These are phyloP conservation scores for Lithophane semibrunnea DNA, from an alignment of 2,888 invertebrate species.

Conservation along the genomic window DNA sequence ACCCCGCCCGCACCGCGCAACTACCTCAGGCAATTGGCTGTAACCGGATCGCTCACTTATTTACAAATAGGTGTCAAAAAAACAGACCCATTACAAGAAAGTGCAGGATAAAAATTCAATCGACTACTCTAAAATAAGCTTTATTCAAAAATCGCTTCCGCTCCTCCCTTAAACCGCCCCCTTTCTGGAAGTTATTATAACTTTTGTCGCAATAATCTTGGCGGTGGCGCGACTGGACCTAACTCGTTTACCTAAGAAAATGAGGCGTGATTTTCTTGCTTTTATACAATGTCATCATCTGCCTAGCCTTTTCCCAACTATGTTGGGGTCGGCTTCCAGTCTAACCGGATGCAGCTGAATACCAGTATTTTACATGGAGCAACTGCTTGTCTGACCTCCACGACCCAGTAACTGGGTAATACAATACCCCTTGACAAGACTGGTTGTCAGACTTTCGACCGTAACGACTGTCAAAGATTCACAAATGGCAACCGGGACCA, in stretches of 20 bases:
- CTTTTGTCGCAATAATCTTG: constrained; percentile 73
- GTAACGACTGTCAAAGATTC: too few species aligned
- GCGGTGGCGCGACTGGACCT: constrained; percentile 49
- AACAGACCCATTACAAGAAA: background rate
- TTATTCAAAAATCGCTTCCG: background rate
- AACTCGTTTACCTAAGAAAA: constrained; percentile 65
- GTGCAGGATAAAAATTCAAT: background rate
- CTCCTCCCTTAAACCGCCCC: background rate
- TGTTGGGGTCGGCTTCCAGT: too few species aligned
- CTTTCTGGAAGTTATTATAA: constrained; percentile 72
- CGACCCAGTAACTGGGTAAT: too few species aligned
- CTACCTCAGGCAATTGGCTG: too few species aligned
- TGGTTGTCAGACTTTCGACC: too few species aligned
- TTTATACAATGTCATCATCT: background rate
- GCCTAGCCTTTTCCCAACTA: too few species aligned
- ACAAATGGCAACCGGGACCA: too few species aligned
- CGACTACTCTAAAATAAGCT: background rate
- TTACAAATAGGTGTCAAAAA: background rate
- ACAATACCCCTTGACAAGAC: too few species aligned
- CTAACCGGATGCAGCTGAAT: too few species aligned
- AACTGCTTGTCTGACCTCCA: too few species aligned
- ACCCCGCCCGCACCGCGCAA: too few species aligned
- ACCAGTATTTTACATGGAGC: too few species aligned
- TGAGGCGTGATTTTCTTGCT: constrained; percentile 35
- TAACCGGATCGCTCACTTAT: background rate